These are phyloP conservation scores for Hypsopygia costalis DNA, from an alignment of 2,888 invertebrate species.

Conservation along the genomic window DNA sequence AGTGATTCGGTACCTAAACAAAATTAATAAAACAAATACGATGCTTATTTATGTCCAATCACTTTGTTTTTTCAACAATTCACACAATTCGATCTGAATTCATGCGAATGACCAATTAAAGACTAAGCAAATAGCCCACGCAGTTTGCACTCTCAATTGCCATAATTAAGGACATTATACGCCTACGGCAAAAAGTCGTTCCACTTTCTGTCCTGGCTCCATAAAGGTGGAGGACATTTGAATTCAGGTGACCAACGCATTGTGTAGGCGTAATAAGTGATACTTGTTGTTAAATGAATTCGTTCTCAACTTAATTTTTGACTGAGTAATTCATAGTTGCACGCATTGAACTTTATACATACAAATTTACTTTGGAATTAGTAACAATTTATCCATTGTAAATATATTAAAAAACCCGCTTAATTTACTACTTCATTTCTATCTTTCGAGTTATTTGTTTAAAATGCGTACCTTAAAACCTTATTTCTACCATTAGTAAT, in stretches of 20 bases:
- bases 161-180: constrained; percentile 6
- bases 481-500: too few relatives aligned
- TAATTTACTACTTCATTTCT: too few relatives aligned
- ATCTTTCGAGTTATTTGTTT: too few relatives aligned
- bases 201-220: constrained; percentile 1
- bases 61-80: neutral
- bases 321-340: too few relatives aligned
- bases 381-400: too few relatives aligned
- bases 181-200: constrained; percentile 1
- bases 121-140: neutral
- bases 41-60: neutral
- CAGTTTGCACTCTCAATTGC: neutral
- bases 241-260: neutral
- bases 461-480: too few relatives aligned
- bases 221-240: neutral
- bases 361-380: too few relatives aligned
- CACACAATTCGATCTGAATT: neutral
- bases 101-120: neutral
- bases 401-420: too few relatives aligned
- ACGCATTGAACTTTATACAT: too few relatives aligned
- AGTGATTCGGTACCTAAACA: neutral
- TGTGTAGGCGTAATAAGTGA: too few relatives aligned
- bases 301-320: too few relatives aligned
- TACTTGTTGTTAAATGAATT: too few relatives aligned
- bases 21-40: neutral